These are phyloP conservation scores for Steinernema carpocapsae DNA, from an alignment of 2,888 invertebrate genomes.

Conservation along the genomic window DNA sequence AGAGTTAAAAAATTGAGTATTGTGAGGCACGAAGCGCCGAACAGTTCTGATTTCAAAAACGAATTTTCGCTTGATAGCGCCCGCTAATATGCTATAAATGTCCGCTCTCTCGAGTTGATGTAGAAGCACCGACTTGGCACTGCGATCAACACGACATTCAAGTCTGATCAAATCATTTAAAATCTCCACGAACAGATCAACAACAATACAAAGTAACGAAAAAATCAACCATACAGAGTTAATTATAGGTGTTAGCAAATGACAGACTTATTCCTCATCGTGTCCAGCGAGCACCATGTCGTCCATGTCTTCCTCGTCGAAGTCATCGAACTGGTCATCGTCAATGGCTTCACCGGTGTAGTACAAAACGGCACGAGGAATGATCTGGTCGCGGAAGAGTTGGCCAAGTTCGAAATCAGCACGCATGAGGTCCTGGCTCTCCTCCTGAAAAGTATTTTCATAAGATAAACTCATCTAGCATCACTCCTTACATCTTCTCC, in stretches of 20 bases:
- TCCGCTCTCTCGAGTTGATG: no score
- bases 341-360: conserved; percentile 79
- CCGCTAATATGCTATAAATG: no score
- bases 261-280: conserved; percentile 39
- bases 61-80: no score
- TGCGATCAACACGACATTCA: no score
- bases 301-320: conserved; percentile 42
- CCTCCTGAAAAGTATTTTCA: conserved; percentile 73
- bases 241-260: background rate
- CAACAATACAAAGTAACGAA: background rate
- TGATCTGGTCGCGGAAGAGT: conserved; percentile 91
- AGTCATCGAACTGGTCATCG: conserved; percentile 49
- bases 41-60: no score
- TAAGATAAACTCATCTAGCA: no score
- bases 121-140: no score
- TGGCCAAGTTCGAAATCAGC: conserved; percentile 98
- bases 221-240: background rate
- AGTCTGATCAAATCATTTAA: no score
- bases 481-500: conserved; percentile 47
- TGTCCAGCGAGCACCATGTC: conserved; percentile 40
- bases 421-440: conserved; percentile 83
- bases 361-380: conserved; percentile 92
- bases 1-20: no score
- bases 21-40: no score
- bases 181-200: no score